Percentiles rank a stretch among this genome's conserved stretches.
phyloP scores from a whole-genome alignment of 37 sponge, comb jelly and placozoan species.

The Chondrosia reniformis region DNA sequence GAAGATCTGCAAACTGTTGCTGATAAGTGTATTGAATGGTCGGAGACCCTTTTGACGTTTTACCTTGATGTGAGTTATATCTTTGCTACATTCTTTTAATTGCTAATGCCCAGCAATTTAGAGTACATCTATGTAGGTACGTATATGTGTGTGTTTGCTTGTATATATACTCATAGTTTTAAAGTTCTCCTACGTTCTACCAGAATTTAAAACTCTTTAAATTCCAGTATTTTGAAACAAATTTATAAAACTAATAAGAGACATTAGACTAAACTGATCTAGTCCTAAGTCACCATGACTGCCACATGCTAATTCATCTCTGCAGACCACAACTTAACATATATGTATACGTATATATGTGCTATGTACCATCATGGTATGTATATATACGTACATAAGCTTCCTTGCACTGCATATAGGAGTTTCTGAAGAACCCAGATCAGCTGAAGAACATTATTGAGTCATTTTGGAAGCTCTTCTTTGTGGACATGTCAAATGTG shows the following conservation, averaged over 20 bases:
- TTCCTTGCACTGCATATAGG: background rate
- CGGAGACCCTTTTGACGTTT: background rate
- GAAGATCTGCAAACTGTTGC: background rate
- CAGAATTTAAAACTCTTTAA: too few relatives aligned
- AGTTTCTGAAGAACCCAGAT: background rate
- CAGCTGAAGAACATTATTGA: background rate
- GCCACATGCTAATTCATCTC: too few relatives aligned
- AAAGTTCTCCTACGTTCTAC: too few relatives aligned
- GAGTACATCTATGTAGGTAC: slow-evolving; percentile 21
- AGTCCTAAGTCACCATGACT: too few relatives aligned
- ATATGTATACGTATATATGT: background rate
- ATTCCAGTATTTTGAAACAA: too few relatives aligned
- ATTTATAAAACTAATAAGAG: too few relatives aligned
- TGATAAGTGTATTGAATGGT: background rate
- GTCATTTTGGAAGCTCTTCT: slow-evolving; percentile 11
- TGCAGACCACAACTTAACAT: too few relatives aligned
- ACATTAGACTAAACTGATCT: too few relatives aligned
- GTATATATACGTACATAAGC: background rate
- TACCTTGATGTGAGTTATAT: background rate
- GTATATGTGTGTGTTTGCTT: slow-evolving; percentile 26
- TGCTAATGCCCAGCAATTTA: background rate
- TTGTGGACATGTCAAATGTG: background rate
- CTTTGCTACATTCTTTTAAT: background rate
- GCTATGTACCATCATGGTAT: background rate
- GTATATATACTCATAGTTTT: background rate